phyloP scores from a whole-genome alignment of 2,888 invertebrate species.

The Drosophila meridionalis region DNA sequence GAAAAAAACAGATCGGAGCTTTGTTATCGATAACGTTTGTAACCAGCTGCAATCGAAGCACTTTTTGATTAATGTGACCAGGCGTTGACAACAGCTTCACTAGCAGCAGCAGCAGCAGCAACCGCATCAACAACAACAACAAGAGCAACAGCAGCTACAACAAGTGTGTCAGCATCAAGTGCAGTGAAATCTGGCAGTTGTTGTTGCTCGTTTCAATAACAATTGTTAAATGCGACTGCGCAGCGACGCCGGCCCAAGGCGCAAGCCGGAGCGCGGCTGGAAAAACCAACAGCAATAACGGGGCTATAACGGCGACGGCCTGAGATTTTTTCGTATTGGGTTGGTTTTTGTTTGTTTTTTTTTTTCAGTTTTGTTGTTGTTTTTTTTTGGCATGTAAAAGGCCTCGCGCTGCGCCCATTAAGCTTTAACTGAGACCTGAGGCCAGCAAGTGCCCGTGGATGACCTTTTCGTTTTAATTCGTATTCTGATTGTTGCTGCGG shows the following conservation, averaged over 20 bases:
- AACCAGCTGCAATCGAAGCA: conserved; percentile 34
- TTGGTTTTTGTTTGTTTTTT: conserved; percentile 17
- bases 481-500: conserved; percentile 58
- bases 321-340: conserved; percentile 34
- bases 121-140: conserved; percentile 41
- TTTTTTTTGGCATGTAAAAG: conserved; percentile 61
- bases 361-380: conserved; percentile 15
- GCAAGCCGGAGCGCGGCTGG: conserved; percentile 66
- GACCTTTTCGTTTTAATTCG: conserved; percentile 74
- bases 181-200: conserved; percentile 66
- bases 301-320: conserved; percentile 52
- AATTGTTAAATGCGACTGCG: conserved; percentile 64
- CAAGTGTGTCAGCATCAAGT: conserved; percentile 70
- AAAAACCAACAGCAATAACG: conserved; percentile 46
- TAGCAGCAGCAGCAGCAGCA: conserved; percentile 10
- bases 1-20: conserved; percentile 13
- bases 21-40: conserved; percentile 50
- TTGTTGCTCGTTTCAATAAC: conserved; percentile 57
- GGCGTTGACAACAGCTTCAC: conserved; percentile 51
- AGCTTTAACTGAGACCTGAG: conserved; percentile 50
- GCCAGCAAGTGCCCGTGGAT: conserved; percentile 71
- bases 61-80: conserved; percentile 60
- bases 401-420: conserved; percentile 74
- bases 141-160: conserved; percentile 34
- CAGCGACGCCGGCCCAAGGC: conserved; percentile 57